Evolutionary conservation across 2,888 invertebrate genomes (phyloP).

Genomic region (Zaprionus obscuricornis): DNA sequence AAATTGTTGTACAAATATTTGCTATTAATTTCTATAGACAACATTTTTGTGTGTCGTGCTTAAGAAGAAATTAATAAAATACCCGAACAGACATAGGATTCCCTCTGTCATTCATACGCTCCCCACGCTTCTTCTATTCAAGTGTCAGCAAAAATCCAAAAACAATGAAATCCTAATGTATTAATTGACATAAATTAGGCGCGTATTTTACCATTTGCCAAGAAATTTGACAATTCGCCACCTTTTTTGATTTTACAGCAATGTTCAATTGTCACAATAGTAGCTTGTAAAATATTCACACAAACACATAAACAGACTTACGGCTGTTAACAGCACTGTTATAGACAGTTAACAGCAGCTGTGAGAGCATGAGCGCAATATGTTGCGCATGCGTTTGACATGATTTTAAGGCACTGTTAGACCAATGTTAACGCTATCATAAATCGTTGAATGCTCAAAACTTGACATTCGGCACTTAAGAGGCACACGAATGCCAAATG

Average conservation of each 20-base stretch:
- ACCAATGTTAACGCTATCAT: conserved; percentile 23
- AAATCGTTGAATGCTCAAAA: conserved; percentile 11
- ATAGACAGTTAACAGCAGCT: conserved; percentile 45
- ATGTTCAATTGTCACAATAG: conserved; percentile 38
- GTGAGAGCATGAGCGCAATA: conserved; percentile 18
- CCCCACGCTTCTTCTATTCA: neutral
- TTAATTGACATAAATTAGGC: conserved; percentile 73
- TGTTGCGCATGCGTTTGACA: conserved; percentile 52
- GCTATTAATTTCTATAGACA: conserved; percentile 72
- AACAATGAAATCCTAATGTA: conserved; percentile 58
- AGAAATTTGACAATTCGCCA: conserved; percentile 61
- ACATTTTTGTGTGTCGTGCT: conserved; percentile 35
- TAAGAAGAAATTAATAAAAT: conserved; percentile 50
- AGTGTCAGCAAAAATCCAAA: conserved; percentile 6
- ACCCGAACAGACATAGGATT: neutral
- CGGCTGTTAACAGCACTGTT: conserved; percentile 16
- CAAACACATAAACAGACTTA: neutral
- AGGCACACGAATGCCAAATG: conserved; percentile 11
- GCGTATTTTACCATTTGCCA: conserved; percentile 37
- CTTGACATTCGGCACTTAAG: conserved; percentile 20
- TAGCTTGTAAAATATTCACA: conserved; percentile 37
- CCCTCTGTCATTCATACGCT: neutral
- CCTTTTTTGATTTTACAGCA: conserved; percentile 42
- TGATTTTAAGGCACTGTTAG: conserved; percentile 30
- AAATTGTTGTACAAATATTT: conserved; percentile 75